Base-by-base conservation (phyloP, 2,113 vertebrate species). In the Gasterosteus aculeatus region DNA sequence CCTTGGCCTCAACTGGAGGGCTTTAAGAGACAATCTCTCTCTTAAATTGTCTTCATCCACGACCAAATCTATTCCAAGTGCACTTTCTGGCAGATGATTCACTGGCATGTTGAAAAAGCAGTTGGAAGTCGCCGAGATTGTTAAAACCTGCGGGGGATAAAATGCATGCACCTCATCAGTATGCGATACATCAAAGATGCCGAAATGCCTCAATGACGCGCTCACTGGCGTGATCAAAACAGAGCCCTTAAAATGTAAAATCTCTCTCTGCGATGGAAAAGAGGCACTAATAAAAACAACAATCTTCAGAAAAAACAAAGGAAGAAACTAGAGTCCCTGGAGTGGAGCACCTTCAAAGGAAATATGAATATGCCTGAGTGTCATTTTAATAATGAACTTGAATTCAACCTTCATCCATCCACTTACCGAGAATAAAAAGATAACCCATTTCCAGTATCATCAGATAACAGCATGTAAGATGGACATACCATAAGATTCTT, bases 161-260 rank as follows among this genome's bases (percentile, higher is more conserved):
- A 59, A 81, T 80, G 71, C 68, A 88, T 41, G 78, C 44, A 44
- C 71, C 46, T 75, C 79, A 87, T 87, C 77, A 84, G 88, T 80
- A 84, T 84, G 83, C 88, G 81, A 83, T 81, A 88, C 87, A 87
- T 93, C 92, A 93, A 92, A 92, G 91, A 79, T 70, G 80, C 73
- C 2, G 72, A 85, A 84, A 85, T 57, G 81, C 78, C 77, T 82
- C 75, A 53, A 83, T 88, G 86, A 88, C 81, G 86, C 22, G 66
- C 82, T 84, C 69, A 29, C 80, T 85, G 83, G 76, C 86, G 83
- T 91, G 91, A 93, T 93, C 90, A 91, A 91, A 93, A 91, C 86
- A 64, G 57, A 79, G 47, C 16, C 68, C 84, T 81, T 84, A 73
- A 89, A 85, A 88, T 87, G 81, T 83, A 76, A 87, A 89, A 72